Base-by-base conservation (phyloP, 2,113 vertebrate genomes). In the Syngnathus floridae region DNA sequence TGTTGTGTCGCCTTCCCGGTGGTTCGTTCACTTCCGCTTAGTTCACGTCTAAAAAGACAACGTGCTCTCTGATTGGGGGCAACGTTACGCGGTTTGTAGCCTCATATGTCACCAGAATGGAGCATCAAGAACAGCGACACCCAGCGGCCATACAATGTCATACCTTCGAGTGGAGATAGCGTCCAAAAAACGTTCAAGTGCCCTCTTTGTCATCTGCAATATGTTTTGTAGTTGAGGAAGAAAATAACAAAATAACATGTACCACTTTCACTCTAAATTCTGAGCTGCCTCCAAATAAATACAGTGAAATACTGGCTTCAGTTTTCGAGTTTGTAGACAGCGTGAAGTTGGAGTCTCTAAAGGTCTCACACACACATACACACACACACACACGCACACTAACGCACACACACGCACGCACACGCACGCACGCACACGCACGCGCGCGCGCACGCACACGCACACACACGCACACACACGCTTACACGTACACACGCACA, bases 11-110 rank as follows among this genome's bases (percentile, higher is more conserved):
- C 69, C 54, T 43, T 74, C 66, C 36, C 41, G 65, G 67, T 64
- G 40, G 75, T 46, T 61, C 60, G 63, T 70, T 82, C 66, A 74
- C 74, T 80, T 86, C 80, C 80, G 81, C 70, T 65, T 72, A 80
- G 65, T 22, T n/a, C 71, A 81, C 72, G 80, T 70, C 79, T 86
- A 84, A 88, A 88, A 89, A 77, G 79, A 61, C 46, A 71, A 84
- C 79, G 81, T 75, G 35, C 16, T 5, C 38, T 45, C 11, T 85
- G 77, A 91, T 90, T 90, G 90, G 16, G 3, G 26, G 0, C 4
- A 22, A 17, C 49, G 43, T 46, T 83, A 75, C 60, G 80, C 79
- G 73, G 55, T 21, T 38, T 58, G 35, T 13, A 11, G 57, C 36
- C 13, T 0, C 0, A 0, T 1, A 19, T 36, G 66, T 73, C 76